Base-by-base conservation (phyloP, 2,888 invertebrate genomes). In the Anticlea derivata region DNA sequence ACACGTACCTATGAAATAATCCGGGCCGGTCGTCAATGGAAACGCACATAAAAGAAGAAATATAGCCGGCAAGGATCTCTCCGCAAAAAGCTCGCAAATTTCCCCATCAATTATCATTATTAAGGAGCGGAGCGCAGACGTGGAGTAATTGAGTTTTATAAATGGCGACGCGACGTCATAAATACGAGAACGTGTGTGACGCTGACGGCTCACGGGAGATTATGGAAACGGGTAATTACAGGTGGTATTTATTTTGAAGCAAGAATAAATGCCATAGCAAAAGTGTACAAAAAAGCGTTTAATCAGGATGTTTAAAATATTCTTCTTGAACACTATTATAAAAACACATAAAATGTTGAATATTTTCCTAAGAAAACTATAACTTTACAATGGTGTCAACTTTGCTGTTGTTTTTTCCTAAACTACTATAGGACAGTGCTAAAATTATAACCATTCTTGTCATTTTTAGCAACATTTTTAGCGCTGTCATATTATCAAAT, bases 101-200 rank as follows among this genome's bases (percentile, higher is more conserved):
- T 86, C 85, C 75, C 86, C 89, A 89, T 89, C 89, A 89, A 89
- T 89, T 89, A 89, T 88, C 87, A 87, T 89, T 89, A 88, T 88
- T 86, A 86, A 82, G 81, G 83, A 75, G 75, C 70, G 77, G 69
- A 68, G 73, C 65, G 71, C 41, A 69, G 68, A 75, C 80, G 79
- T 72, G 68, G 68, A 70, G 86, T 88, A 89, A 89, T 89, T 89
- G 89, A 88, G 89, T 88, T 89, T 88, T 87, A 88, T 82, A 88
- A 88, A 89, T 86, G 87, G 83, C 80, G 80, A 65, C 73, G 63
- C 74, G 69, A 77, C 80, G 78, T 81, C 78, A 78, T 75, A 78
- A 78, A 74, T 69, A 71, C 59, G 66, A 50, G 26, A 52, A 50
- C 60, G 58, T 49, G 58, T 24, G 60, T 55, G 56, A 3, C 17